Evolutionary conservation across 2,113 vertebrate genomes (phyloP).

Genomic region (Ammospiza caudacuta): DNA sequence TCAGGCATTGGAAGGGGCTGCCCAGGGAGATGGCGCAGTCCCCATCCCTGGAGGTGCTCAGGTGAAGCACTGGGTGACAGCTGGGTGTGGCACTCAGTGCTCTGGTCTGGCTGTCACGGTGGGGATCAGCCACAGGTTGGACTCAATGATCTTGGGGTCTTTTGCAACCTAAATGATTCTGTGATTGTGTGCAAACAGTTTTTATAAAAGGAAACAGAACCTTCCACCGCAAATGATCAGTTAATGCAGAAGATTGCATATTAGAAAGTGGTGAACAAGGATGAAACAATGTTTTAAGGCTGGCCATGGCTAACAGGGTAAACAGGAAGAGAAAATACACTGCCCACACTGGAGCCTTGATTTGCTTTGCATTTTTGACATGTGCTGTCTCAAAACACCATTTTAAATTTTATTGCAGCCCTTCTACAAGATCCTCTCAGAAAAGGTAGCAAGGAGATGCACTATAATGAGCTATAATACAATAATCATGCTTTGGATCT

Average conservation of each 20-base stretch:
- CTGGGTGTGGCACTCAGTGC: background rate
- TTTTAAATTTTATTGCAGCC: slow-evolving; percentile 6
- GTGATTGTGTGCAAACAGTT: background rate
- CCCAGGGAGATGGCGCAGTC: background rate
- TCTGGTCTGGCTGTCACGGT: too few species aligned
- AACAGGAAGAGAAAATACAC: background rate
- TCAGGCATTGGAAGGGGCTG: background rate
- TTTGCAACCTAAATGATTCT: background rate
- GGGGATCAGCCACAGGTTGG: background rate
- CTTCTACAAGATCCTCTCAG: background rate
- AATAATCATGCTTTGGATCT: slow-evolving; percentile 64
- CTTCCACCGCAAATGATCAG: background rate
- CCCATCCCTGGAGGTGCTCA: too few species aligned
- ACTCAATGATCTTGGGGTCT: accelerated
- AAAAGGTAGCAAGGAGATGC: background rate
- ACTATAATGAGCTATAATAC: slow-evolving; percentile 48
- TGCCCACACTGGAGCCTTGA: background rate
- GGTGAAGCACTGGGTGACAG: too few species aligned
- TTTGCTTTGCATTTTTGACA: background rate
- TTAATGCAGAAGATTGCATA: background rate
- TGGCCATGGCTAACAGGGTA: background rate
- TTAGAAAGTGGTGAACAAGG: background rate
- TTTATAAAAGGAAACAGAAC: background rate
- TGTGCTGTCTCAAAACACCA: background rate
- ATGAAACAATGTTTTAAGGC: slow-evolving; percentile 10